Evolutionary conservation across 2,113 vertebrate species (phyloP), one percentile per base, ranked within the genome.

Genomic region (Perccottus glenii): DNA sequence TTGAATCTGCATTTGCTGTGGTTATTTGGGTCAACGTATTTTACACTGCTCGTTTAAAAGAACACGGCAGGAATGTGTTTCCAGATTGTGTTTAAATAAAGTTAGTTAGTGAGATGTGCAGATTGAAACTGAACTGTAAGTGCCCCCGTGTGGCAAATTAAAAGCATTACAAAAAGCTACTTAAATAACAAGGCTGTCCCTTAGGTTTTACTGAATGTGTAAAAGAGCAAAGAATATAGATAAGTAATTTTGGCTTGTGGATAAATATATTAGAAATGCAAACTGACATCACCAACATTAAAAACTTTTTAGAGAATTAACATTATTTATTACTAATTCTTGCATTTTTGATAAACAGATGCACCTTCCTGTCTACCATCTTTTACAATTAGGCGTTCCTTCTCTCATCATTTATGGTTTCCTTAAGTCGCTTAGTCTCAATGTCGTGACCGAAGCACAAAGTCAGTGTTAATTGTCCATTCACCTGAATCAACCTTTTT

Each of bases 111-210:
- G 16, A 48, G 27, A 42, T 16, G n/a, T 32, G 6, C 16, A 55
- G 16, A 12, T 57, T 51, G 56, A 55, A 56, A 16, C 32, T 67
- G 67, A 80, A 60, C 42, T 52, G n/a, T 38, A 64, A 66, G 70
- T 75, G 78, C 87, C 89, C 82, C 73, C 89, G 60, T 82, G 89
- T 89, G 90, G 88, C 33, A 55, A 40, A 4, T 38, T 52, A 3
- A 35, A 40, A 49, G 47, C 75, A 86, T 71, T 77, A 68, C 78
- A 75, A 52, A 6, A 27, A 46, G 9, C 6, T 1, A 61, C 19
- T 42, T 8, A 14, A 12, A 1, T 36, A 5, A 48, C 42, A 53
- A 14, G 4, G 5, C 4, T 15, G 5, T 46, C 9, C 33, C 16
- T 19, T 27, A 14, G 6, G 56, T 66, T 60, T 60, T 5, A 53